Base-by-base conservation (phyloP, 1,140 invertebrate genomes). In the Tetraneura akinire region DNA sequence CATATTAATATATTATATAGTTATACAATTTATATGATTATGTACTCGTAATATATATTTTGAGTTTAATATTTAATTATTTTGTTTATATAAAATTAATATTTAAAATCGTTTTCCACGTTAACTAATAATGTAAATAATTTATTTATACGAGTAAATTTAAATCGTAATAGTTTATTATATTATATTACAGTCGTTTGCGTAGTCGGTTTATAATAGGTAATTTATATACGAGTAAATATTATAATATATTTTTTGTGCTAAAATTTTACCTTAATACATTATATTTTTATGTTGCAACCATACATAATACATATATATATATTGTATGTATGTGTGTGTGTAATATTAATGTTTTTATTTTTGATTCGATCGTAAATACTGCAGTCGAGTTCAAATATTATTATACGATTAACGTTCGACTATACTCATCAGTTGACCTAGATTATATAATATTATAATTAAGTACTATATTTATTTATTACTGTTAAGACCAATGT, bases 61-160 rank as follows among this genome's bases (percentile, higher is more conserved):
- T 68, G 47, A 47, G 32, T 6, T 16, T 68, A 6, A 37, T 8
- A 16, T 68, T 68, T 47, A 68, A 37, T 68, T 45, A 42, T 68
- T 68, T 45, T 45, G 23, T 32, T 64, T 32, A 64, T 14, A 29
- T 23, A 57, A 64, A 37, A n/a, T 16, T 49, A 26, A 49, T 21
- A 23, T 51, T 10, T 26, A 47, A n/a, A 51, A 71, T n/a, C 3
- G 68, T 49, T 71, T 71, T 49, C 68, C 16, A 47, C 23, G 66
- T 68, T 68, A 68, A 70, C 66, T 70, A 26, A 49, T 70, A 18
- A n/a, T 70, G 68, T 71, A 71, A 29, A 71, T 71, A 71, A 51
- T 51, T 71, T 21, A 51, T 71, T 71, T 71, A 18, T 71, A 32
- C n/a, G n/a, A n/a, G n/a, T n/a, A n/a, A n/a, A n/a, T n/a, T 32